Conservation (phyloP, 1,140 invertebrate genomes). For the Thaumetopoea pityocampa region DNA sequence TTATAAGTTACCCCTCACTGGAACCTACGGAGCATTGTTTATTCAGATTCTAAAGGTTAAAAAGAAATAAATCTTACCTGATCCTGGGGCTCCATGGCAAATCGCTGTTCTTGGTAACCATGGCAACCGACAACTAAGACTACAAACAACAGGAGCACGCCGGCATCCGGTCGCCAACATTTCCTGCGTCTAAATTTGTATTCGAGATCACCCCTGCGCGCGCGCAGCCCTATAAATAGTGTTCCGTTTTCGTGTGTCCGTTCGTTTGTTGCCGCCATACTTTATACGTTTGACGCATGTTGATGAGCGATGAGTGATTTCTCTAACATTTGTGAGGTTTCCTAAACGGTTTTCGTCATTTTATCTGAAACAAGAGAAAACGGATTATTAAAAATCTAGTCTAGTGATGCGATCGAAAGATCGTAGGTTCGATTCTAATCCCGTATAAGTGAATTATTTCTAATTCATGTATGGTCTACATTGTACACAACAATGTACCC, state of each 20-base stretch:
- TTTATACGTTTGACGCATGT: conserved; percentile 47
- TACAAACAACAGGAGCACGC: conserved; percentile 34
- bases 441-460: too few relatives aligned
- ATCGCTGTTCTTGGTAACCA: conserved; percentile 62
- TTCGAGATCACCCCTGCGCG: conserved; percentile 41
- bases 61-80: conserved; percentile 37
- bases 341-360: conserved; percentile 14
- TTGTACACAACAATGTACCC: too few relatives aligned
- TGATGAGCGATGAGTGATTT: conserved; percentile 26
- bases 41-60: neutral
- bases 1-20: conserved; percentile 4
- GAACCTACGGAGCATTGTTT: too few relatives aligned
- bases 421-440: too few relatives aligned
- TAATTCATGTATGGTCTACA: too few relatives aligned
- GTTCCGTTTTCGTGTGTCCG: conserved; percentile 29
- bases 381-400: neutral
- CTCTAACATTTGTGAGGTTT: conserved; percentile 30
- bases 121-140: conserved; percentile 42
- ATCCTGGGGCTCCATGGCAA: conserved; percentile 65
- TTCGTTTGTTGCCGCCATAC: conserved; percentile 43
- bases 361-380: conserved; percentile 42
- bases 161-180: conserved; percentile 39
- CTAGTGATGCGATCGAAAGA: too few relatives aligned
- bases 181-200: conserved; percentile 50
- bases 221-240: conserved; percentile 32